Base-by-base conservation (phyloP, 2,797 vertebrate genomes). In the Tenualosa ilisha region DNA sequence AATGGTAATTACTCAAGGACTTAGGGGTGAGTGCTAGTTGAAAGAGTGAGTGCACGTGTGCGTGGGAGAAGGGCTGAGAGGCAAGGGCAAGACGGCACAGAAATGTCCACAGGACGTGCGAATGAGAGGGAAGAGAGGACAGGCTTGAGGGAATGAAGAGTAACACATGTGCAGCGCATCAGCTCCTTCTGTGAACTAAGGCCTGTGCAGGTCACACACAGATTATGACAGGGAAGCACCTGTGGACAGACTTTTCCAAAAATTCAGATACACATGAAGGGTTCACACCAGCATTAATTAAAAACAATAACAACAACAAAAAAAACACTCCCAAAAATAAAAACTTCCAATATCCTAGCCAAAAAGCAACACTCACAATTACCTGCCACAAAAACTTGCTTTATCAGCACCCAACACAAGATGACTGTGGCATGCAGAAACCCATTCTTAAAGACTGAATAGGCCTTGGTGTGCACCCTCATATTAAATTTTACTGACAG, bases 1-100 rank as follows among this genome's bases (percentile, higher is more conserved):
- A 61, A 85, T 24, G 53, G 82, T 51, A 86, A 89, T 86, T 86
- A 83, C 79, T 89, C 85, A 86, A 81, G 82, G 79, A 83, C 85
- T 59, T 61, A 82, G 72, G 49, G 20, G 59, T 40, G 82, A 84
- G 82, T 56, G 84, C 83, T 81, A 84, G 63, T 75, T 83, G 26
- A 85, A 82, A 59, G 81, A 59, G 87, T 63, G 83, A 43, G 81
- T 53, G 51, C 50, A 43, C 26, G 53, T 56, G 84, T 51, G 49
- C 26, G 24, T 3, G n/a, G 59, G 83, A 87, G 68, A 31, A 72
- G 65, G 65, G 37, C 65, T 15, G 65, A 13, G 65, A 72, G 65
- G 65, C 65, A 72, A 17, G 31, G 17, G 31, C 65, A 40, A 6
- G 37, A 43, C 37, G 17, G 37, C 37, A 75, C 7, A 8, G 68